phyloP scores from a whole-genome alignment of 2,113 vertebrate genomes.

The Chaenocephalus aceratus region DNA sequence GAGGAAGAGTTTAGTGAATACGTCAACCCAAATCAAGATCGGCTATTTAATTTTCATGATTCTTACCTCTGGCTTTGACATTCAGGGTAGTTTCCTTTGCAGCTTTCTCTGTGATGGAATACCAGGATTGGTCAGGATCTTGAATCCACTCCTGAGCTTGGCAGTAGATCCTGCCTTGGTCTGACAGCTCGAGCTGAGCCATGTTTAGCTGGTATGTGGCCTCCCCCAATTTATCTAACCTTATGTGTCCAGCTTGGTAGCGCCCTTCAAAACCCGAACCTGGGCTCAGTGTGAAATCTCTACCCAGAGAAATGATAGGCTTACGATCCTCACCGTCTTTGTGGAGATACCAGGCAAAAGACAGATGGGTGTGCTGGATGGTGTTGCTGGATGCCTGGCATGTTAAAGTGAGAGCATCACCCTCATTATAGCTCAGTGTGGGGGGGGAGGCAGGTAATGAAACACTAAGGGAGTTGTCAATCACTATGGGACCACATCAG shows the following conservation, averaged over 20 bases:
- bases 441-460: conserved; percentile 66
- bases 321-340: conserved; percentile 33
- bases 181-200: conserved; percentile 71
- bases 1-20: not conserved
- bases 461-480: conserved; percentile 87
- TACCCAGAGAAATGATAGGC: conserved; percentile 87
- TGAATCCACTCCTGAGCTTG: conserved; percentile 90
- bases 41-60: not conserved
- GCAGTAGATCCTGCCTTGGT: conserved; percentile 88
- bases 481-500: conserved; percentile 80
- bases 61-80: conserved; percentile 75
- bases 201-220: conserved; percentile 84
- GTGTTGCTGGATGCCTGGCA: conserved; percentile 89
- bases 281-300: conserved; percentile 85
- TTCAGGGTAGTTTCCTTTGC: conserved; percentile 59
- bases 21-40: not conserved
- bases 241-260: conserved; percentile 78
- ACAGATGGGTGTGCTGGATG: conserved; percentile 91
- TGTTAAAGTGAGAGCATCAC: conserved; percentile 81
- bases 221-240: conserved; percentile 85
- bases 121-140: conserved; percentile 90
- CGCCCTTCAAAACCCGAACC: conserved; percentile 83
- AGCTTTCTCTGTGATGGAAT: conserved; percentile 80
- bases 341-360: conserved; percentile 87
- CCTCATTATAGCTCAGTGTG: conserved; percentile 75